phyloP scores from a whole-genome alignment of 2,888 invertebrate species.

The Empis stercorea region DNA sequence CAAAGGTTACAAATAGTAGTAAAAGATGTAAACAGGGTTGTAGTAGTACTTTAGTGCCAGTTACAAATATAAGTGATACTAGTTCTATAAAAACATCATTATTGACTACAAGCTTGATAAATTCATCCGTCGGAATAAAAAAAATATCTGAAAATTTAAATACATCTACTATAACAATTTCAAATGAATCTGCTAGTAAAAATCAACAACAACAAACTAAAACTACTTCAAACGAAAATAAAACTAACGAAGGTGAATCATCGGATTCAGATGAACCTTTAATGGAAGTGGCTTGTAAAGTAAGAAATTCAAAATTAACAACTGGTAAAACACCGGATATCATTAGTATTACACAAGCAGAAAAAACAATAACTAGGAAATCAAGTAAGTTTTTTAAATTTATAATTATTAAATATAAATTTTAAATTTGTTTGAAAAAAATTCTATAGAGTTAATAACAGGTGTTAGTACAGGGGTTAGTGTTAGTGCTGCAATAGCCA shows the following conservation, averaged over 20 bases:
- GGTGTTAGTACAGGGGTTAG: too few relatives aligned
- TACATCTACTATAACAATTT: constrained; percentile 13
- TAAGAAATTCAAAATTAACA: constrained; percentile 38
- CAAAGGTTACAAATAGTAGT: constrained; percentile 13
- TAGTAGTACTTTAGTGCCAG: too few relatives aligned
- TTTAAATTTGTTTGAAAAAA: too few relatives aligned
- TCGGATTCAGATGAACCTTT: constrained; percentile 74
- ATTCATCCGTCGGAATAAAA: background rate
- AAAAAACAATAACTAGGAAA: too few relatives aligned
- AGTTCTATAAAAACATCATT: background rate
- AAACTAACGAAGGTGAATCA: constrained; percentile 43
- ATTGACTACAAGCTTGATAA: constrained; percentile 5
- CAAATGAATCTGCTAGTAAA: constrained; percentile 15
- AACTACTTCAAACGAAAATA: constrained; percentile 5
- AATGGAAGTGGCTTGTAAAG: constrained; percentile 53
- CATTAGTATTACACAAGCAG: too few relatives aligned
- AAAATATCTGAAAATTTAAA: constrained; percentile 35
- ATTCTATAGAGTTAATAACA: too few relatives aligned
- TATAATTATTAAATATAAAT: too few relatives aligned
- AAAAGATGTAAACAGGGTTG: too few relatives aligned
- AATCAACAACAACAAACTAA: constrained; percentile 1
- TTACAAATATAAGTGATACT: too few relatives aligned
- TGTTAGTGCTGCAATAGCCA: background rate
- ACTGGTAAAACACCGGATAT: background rate
- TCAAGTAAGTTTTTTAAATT: too few relatives aligned